Conservation (phyloP, 2,888 invertebrate genomes). For the Epirrita christyi region DNA sequence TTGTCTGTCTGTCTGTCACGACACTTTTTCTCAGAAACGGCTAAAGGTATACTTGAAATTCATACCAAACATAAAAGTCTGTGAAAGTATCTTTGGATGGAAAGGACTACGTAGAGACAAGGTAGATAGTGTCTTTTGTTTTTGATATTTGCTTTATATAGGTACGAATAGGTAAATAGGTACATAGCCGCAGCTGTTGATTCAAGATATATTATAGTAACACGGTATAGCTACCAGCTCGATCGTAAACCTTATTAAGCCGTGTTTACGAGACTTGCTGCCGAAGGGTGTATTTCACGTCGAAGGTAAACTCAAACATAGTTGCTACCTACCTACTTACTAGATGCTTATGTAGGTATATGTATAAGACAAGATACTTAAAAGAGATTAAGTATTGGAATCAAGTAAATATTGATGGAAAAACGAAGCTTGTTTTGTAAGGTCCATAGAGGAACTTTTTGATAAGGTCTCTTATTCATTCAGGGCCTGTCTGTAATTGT, state of each 20-base stretch:
- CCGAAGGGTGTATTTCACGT: constrained; percentile 7
- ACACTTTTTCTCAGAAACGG: too few species aligned
- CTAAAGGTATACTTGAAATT: too few species aligned
- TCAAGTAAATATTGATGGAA: too few species aligned
- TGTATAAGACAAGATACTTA: background rate
- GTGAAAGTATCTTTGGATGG: background rate
- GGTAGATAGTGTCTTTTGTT: too few species aligned
- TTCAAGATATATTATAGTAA: constrained; percentile 26
- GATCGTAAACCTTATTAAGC: constrained; percentile 21
- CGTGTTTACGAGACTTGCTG: constrained; percentile 24
- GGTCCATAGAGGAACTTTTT: too few species aligned
- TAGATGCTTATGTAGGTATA: too few species aligned
- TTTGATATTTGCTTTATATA: too few species aligned
- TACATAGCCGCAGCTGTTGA: constrained; percentile 6
- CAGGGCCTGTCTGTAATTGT: too few species aligned
- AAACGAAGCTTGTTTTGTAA: too few species aligned
- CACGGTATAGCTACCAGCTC: constrained; percentile 9
- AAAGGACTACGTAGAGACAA: too few species aligned
- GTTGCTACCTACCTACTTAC: constrained; percentile 2
- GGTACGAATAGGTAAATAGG: background rate
- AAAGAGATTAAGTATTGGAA: background rate
- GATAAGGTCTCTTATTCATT: too few species aligned
- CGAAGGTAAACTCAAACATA: constrained; percentile 7
- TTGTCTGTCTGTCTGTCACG: background rate
- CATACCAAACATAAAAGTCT: too few species aligned